Base-by-base conservation (phyloP, 2,797 vertebrate genomes). In the Sebastes melanostomus region DNA sequence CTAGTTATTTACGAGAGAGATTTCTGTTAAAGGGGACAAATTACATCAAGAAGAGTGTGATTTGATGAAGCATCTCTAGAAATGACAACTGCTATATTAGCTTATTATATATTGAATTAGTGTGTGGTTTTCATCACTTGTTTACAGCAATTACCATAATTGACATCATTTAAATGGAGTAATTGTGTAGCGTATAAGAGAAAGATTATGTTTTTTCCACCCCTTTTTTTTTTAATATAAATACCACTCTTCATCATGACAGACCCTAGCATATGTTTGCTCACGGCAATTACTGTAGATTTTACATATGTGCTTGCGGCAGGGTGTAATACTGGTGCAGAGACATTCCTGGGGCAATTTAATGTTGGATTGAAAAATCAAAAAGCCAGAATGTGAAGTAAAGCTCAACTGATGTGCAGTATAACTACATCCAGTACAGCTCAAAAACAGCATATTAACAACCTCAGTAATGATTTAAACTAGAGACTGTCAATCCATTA, bases 221-320 rank as follows among this genome's bases (percentile, higher is more conserved):
- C 1, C n/a, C 0, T 3, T n/a, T n/a, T 38, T 22, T 42, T 16
- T 42, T 11, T 4, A 1, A 14, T 38, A 77, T 27, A 68, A 62
- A 61, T 30, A 62, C 24, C 8, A 32, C 18, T 66, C n/a, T 16
- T 38, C 65, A 6, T 58, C 25, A 46, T 27, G 66, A 71, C 58
- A 77, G 24, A 68, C 56, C 5, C 7, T 0, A 70, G 61, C 81
- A 85, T 82, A 84, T 86, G 90, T 90, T 86, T 85, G 89, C 89
- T 85, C 14, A 4, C 0, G 77, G 92, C 86, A 55, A 11, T 83
- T 29, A 22, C 84, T 74, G 79, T 24, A 50, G 55, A 58, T 84
- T 83, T 59, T 12, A 80, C 66, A 62, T 56, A 50, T 36, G 72
- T 66, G 81, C 86, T 84, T 1, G 65, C 56, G 25, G 81, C 79